These are phyloP conservation scores for Grapholita molesta DNA, from an alignment of 1,140 invertebrate genomes.

Conservation along the genomic window DNA sequence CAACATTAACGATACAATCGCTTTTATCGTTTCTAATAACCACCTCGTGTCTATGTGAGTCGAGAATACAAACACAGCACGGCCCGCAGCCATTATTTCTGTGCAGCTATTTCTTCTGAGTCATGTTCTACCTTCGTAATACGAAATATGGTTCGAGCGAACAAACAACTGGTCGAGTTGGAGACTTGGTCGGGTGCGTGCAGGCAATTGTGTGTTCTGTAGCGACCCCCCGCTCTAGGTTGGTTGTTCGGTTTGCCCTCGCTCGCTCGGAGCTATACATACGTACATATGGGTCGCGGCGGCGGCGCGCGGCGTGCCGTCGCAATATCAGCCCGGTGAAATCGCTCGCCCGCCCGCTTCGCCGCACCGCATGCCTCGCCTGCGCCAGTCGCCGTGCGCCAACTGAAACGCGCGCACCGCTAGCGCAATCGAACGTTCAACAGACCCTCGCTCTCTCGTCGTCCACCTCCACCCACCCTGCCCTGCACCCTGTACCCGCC, in stretches of 20 bases:
- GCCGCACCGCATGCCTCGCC: slow-evolving; percentile 65
- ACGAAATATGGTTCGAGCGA: slow-evolving; percentile 15
- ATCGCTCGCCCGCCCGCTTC: slow-evolving; percentile 72
- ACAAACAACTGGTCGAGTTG: slow-evolving; percentile 58
- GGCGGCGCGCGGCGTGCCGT: slow-evolving; percentile 58
- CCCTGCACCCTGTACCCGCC: slow-evolving; percentile 27
- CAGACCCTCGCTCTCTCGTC: slow-evolving; percentile 45
- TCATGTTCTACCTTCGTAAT: slow-evolving; percentile 17
- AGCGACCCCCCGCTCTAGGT: slow-evolving; percentile 55
- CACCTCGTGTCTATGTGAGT: slow-evolving; percentile 8
- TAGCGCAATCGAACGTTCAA: slow-evolving; percentile 66
- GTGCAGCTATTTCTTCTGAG: slow-evolving; percentile 15
- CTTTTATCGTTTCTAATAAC: slow-evolving; percentile 15
- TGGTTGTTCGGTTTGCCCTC: slow-evolving; percentile 53
- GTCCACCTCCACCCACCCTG: slow-evolving; percentile 29
- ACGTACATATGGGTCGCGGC: slow-evolving; percentile 52
- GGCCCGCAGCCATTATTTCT: slow-evolving; percentile 9
- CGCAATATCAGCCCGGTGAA: slow-evolving; percentile 75
- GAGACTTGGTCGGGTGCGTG: slow-evolving; percentile 59
- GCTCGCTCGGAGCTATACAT: slow-evolving; percentile 53
- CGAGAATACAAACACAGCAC: slow-evolving; percentile 11
- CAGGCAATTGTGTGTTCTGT: slow-evolving; percentile 38
- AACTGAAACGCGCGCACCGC: slow-evolving; percentile 75
- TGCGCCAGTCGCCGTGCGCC: slow-evolving; percentile 74
- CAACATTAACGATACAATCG: slow-evolving; percentile 11